Percentiles rank a stretch among this genome's conserved stretches.
Evolutionary conservation across 2,797 vertebrate species (phyloP).

Genomic region (Neoniphon sammara): DNA sequence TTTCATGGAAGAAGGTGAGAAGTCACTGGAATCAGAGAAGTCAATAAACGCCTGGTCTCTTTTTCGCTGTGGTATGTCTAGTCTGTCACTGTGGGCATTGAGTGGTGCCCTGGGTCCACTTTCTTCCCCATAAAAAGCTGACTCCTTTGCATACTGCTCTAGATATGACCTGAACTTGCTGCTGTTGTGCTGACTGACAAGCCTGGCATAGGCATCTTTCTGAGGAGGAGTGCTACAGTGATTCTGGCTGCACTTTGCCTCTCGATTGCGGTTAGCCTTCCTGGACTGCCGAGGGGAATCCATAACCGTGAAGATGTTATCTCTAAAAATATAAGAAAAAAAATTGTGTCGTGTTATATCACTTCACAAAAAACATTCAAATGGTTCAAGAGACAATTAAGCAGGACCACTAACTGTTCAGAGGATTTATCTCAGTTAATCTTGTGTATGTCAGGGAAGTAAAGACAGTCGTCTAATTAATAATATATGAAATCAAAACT

Average conservation of each 20-base stretch:
- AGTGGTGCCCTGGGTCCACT: constrained; percentile 37
- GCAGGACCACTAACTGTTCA: too few relatives aligned
- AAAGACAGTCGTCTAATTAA: too few relatives aligned
- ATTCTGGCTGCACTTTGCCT: constrained; percentile 74
- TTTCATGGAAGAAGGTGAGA: constrained; percentile 70
- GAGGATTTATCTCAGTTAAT: too few relatives aligned
- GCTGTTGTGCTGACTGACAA: constrained; percentile 88
- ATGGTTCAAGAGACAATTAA: too few relatives aligned
- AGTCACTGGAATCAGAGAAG: constrained; percentile 76
- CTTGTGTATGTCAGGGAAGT: too few relatives aligned
- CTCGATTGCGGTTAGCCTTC: constrained; percentile 64
- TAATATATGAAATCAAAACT: too few relatives aligned
- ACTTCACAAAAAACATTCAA: too few relatives aligned
- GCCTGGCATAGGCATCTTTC: constrained; percentile 88
- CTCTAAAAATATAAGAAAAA: constrained; percentile 25
- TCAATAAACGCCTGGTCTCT: constrained; percentile 68
- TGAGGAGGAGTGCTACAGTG: constrained; percentile 68
- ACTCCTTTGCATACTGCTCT: constrained; percentile 82
- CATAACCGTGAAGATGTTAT: constrained; percentile 70
- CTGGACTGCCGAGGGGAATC: constrained; percentile 77
- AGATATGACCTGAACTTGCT: constrained; percentile 84
- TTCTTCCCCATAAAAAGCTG: constrained; percentile 77
- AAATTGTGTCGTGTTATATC: not conserved
- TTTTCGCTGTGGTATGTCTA: constrained; percentile 65
- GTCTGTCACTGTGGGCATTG: constrained; percentile 65